A percentile compares a stretch with the other conserved stretches of the same genome.
phyloP scores from a whole-genome alignment of 2,113 vertebrate genomes.

The Xiphorhynchus elegans region DNA sequence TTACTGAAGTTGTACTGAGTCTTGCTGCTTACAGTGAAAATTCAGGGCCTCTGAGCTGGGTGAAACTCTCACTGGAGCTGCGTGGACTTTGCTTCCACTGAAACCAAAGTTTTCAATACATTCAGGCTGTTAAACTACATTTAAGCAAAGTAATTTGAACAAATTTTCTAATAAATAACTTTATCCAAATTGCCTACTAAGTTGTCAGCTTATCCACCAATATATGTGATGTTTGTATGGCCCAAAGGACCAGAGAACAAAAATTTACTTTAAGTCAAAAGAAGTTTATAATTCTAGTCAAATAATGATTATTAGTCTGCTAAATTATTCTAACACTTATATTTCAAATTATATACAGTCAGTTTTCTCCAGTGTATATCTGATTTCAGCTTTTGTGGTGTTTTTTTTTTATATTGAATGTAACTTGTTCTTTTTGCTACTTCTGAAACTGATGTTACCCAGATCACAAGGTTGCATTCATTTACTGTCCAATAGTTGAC shows the following conservation, averaged over 20 bases:
- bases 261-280: background rate
- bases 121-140: background rate
- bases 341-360: background rate
- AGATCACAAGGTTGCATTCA: accelerated
- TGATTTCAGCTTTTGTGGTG: background rate
- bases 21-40: background rate
- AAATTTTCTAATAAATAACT: background rate
- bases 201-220: background rate
- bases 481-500: background rate
- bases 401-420: background rate
- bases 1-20: background rate
- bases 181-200: background rate
- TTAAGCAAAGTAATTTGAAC: background rate
- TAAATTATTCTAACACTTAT: background rate
- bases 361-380: background rate
- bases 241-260: background rate
- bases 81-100: accelerated
- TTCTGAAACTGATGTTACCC: background rate
- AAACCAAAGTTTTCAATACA: background rate
- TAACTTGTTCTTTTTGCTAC: background rate
- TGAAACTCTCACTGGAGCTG: background rate
- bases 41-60: background rate
- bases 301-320: background rate
- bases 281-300: background rate
- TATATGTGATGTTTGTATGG: background rate